phyloP scores from a whole-genome alignment of 2,113 vertebrate genomes.

The Onychostoma macrolepis region DNA sequence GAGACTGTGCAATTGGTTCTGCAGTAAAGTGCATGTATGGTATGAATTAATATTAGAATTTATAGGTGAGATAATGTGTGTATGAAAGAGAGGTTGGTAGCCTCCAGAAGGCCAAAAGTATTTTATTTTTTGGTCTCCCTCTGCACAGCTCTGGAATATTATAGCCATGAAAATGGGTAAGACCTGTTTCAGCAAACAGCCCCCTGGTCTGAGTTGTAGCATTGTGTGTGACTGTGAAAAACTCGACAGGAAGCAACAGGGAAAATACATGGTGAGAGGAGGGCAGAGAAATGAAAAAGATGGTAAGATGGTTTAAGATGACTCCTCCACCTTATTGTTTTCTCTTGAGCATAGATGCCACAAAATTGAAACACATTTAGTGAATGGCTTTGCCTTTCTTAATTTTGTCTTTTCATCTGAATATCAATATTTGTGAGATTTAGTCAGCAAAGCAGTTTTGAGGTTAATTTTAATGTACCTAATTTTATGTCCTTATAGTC shows the following conservation, averaged over 20 bases:
- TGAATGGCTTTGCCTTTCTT: no score
- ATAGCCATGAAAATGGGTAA: neutral
- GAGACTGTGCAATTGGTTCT: neutral
- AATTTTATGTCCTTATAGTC: no score
- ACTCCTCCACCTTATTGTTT: neutral
- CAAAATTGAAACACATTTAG: no score
- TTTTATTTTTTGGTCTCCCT: neutral
- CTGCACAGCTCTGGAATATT: neutral
- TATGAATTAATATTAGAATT: neutral
- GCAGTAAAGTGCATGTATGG: neutral
- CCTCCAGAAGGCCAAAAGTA: neutral
- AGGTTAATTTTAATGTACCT: no score
- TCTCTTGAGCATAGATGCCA: neutral
- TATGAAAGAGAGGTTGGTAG: neutral
- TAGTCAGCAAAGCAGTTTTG: no score
- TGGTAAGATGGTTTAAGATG: neutral
- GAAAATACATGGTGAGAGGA: neutral
- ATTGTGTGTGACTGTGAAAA: neutral
- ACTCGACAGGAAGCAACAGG: neutral
- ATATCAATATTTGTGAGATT: no score
- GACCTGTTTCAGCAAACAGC: neutral
- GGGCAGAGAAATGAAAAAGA: neutral
- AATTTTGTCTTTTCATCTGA: no score
- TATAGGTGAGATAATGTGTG: neutral
- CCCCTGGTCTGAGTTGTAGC: neutral